Conservation (phyloP, 2,888 invertebrate species). For the Rhagophthalmus giganteus region DNA sequence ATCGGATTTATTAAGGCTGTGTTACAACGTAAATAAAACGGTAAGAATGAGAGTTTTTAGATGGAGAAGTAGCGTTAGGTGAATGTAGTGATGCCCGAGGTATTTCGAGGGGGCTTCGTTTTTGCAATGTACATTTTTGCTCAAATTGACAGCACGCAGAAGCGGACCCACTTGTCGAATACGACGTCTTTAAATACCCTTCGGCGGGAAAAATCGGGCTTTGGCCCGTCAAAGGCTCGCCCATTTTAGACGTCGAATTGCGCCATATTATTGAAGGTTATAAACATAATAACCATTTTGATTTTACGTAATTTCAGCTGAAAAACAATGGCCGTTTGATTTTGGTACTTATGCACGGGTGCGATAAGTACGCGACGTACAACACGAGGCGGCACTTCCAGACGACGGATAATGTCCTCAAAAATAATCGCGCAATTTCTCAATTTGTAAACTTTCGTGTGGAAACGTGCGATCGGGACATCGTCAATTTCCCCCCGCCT, state of each 20-base stretch:
- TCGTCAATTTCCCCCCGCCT: too few species aligned
- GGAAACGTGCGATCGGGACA: too few species aligned
- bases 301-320: neutral
- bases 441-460: too few species aligned
- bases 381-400: too few species aligned
- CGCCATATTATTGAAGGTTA: neutral
- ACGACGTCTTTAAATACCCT: slow-evolving; percentile 18
- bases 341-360: neutral
- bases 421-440: too few species aligned
- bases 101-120: slow-evolving; percentile 13
- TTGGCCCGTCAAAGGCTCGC: neutral
- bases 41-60: slow-evolving; percentile 33
- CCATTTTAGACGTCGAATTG: neutral
- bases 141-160: slow-evolving; percentile 22
- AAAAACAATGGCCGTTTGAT: neutral
- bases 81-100: too few species aligned
- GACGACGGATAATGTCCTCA: too few species aligned
- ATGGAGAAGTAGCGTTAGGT: too few species aligned
- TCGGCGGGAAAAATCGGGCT: slow-evolving; percentile 27
- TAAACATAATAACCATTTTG: neutral
- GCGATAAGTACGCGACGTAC: neutral
- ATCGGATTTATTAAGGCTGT: slow-evolving; percentile 46
- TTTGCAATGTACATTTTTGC: slow-evolving; percentile 20
- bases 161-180: slow-evolving; percentile 33
- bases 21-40: slow-evolving; percentile 45